Base-by-base conservation (phyloP, 2,888 invertebrate species). In the Reticulitermes lucifugus region DNA sequence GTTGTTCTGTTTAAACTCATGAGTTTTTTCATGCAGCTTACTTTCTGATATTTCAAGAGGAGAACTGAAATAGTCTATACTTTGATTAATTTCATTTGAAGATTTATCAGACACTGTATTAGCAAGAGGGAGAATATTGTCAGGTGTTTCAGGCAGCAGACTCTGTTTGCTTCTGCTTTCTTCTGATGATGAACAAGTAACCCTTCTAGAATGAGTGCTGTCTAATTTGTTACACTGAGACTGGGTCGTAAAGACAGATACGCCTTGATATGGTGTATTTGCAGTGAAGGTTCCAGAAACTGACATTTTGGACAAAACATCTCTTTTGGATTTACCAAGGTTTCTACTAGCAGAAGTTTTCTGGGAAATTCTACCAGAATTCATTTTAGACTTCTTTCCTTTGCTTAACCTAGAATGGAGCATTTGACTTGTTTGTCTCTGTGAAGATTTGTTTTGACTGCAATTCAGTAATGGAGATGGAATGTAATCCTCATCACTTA, bases 31-130 rank as follows among this genome's bases (percentile, higher is more conserved):
- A 77, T 77, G 77, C 22, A 77, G 43, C 41, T 77, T 77, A 46
- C 43, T 77, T 22, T 46, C 43, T 77, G 77, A 77, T 22, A 77
- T 77, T 41, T 77, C 77, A 77, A 77, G 22, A 43, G 71, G 46
- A 22, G 82, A 83, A 83, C 18, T 71, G 71, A 83, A 83, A 60
- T 60, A 60, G n/a, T 81, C 59, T 60, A 12, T 81, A 65, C 60
- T 65, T 41, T 51, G 46, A n/a, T 43, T 51, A 29, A 22, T 41
- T 21, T 70, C 65, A 79, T 7, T 18, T 21, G 41, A 41, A 41
- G 70, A 75, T 60, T 84, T 43, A 4, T 84, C 25, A 2, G 12
- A 14, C 41, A 41, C 29, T 18, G 75, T 12, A 35, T 51, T 9
- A 65, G 65, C n/a, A 18, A 14, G 14, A 55, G 55, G 18, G n/a